phyloP scores from a whole-genome alignment of 2,797 vertebrate species.

The Ptychadena robeensis region DNA sequence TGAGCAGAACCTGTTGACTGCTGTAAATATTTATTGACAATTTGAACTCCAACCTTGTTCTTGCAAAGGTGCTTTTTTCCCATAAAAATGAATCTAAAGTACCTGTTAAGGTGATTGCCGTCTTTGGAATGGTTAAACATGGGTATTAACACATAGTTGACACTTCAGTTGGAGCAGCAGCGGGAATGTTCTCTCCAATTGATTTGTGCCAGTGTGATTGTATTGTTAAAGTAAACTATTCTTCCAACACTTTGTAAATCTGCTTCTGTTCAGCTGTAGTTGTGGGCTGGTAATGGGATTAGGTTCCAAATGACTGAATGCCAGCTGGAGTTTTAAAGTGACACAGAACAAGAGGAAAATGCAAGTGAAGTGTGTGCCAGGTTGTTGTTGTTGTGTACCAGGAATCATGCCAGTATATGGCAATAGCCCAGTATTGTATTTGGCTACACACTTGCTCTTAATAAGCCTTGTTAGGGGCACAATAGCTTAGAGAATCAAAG shows the following conservation, averaged over 20 bases:
- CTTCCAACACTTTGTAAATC: slow-evolving; percentile 51
- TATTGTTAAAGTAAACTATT: slow-evolving; percentile 53
- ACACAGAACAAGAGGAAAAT: slow-evolving; percentile 32
- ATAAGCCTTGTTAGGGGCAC: slow-evolving; percentile 52
- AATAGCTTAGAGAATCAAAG: slow-evolving; percentile 40
- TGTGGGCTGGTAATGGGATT: slow-evolving; percentile 45
- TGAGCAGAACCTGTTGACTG: not conserved
- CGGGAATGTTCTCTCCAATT: slow-evolving; percentile 48
- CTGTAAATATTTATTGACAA: slow-evolving; percentile 13
- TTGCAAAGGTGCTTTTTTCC: slow-evolving; percentile 18
- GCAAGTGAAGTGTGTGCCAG: slow-evolving; percentile 34
- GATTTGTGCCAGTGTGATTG: slow-evolving; percentile 51
- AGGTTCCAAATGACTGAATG: slow-evolving; percentile 45
- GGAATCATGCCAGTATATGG: slow-evolving; percentile 51
- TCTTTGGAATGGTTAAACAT: slow-evolving; percentile 14
- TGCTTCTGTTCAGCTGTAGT: slow-evolving; percentile 53
- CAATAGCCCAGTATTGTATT: slow-evolving; percentile 36
- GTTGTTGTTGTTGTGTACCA: slow-evolving; percentile 48
- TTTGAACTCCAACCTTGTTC: slow-evolving; percentile 3
- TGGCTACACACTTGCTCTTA: slow-evolving; percentile 48
- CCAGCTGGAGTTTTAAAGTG: slow-evolving; percentile 57
- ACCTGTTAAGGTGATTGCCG: slow-evolving; percentile 16
- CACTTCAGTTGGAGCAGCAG: slow-evolving; percentile 40
- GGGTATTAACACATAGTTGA: slow-evolving; percentile 32
- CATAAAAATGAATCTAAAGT: slow-evolving; percentile 24